These are phyloP conservation scores for Trematocara stigmaticum DNA, from an alignment of 2,113 vertebrate genomes.

Conservation along the genomic window DNA sequence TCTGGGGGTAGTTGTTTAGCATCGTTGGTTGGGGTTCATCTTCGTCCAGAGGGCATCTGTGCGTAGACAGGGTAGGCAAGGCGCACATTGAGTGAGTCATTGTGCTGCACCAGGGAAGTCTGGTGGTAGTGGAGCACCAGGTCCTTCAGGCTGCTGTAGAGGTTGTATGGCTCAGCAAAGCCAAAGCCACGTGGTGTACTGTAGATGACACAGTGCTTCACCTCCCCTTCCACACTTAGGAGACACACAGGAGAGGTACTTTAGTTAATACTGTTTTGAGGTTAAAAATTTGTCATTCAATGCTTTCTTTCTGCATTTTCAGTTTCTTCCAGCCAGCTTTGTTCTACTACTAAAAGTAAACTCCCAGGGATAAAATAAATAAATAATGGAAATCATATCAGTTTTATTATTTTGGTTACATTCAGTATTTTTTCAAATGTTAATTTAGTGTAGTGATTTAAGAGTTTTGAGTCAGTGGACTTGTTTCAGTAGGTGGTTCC, in stretches of 20 bases:
- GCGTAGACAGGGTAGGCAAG: conserved; percentile 92
- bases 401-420: not conserved
- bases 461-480: not conserved
- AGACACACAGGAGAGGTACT: not conserved
- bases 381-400: not conserved
- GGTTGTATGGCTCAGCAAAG: conserved; percentile 95
- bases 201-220: conserved; percentile 98
- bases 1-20: not conserved
- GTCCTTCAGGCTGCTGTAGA: conserved; percentile 93
- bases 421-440: not conserved
- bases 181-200: conserved; percentile 91
- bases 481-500: not conserved
- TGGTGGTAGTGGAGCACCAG: conserved; percentile 97
- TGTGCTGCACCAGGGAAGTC: conserved; percentile 95
- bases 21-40: conserved; percentile 75
- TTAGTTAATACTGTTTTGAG: not conserved
- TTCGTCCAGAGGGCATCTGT: conserved; percentile 89
- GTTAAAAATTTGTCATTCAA: not conserved
- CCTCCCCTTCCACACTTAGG: conserved; percentile 87
- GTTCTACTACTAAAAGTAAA: not conserved
- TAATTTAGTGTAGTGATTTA: not conserved
- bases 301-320: not conserved
- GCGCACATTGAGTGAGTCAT: conserved; percentile 93
- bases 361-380: not conserved
- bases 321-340: not conserved